Evolutionary conservation across 64 coral and sea anemone genomes (phyloP).

Genomic region (Orbicella faveolata): DNA sequence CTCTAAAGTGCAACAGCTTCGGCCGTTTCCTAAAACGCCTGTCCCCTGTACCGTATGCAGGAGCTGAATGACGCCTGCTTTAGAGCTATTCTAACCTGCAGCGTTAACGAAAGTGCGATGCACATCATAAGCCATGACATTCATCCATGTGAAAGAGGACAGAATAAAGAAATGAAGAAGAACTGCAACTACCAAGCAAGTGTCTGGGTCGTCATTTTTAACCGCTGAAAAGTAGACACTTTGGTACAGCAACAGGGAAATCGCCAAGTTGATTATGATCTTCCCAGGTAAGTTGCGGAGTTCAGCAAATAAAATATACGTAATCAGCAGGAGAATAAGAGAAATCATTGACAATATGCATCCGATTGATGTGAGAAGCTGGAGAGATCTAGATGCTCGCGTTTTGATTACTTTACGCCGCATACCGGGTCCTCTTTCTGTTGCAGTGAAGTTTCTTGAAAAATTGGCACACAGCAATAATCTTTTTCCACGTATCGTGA

Average conservation of each 20-base stretch:
- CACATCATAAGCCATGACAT: conserved; percentile 52
- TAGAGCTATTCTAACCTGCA: not conserved
- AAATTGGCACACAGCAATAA: not conserved
- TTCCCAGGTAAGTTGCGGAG: conserved; percentile 28
- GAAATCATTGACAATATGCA: not conserved
- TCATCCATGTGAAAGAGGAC: conserved; percentile 49
- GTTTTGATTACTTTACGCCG: not conserved
- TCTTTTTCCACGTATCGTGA: not conserved
- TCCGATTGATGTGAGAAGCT: not conserved
- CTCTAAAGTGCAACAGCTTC: too few relatives aligned
- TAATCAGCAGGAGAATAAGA: not conserved
- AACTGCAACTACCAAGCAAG: conserved; percentile 1
- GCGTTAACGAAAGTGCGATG: conserved; percentile 3
- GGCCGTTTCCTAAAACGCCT: too few relatives aligned
- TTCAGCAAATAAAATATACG: conserved; percentile 17
- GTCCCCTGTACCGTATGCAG: too few relatives aligned
- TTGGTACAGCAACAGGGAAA: conserved; percentile 23
- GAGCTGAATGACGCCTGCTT: too few relatives aligned
- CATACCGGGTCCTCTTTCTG: not conserved
- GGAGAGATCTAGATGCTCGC: not conserved
- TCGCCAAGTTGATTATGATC: conserved; percentile 16
- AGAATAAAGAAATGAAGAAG: conserved; percentile 27
- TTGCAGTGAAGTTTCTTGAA: not conserved
- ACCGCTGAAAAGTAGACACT: conserved; percentile 1
- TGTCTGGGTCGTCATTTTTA: not conserved